These are phyloP conservation scores for Tragopan temminckii DNA, from an alignment of 2,797 vertebrate species.

Conservation along the genomic window DNA sequence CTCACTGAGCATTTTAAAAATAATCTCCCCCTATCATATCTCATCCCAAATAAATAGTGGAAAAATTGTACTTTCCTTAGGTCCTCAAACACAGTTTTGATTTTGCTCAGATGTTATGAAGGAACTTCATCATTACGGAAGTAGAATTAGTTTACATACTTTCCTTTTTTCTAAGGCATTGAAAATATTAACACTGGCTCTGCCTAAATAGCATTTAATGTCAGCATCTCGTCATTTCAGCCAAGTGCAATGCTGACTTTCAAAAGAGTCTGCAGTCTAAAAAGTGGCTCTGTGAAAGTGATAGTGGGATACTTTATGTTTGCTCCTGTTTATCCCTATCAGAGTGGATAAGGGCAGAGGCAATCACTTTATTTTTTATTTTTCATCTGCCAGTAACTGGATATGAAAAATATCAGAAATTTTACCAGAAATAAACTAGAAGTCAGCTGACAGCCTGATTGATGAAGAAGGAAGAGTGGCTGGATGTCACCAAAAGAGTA, in stretches of 20 bases:
- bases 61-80: conserved; percentile 22
- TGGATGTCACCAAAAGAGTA: not conserved
- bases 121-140: conserved; percentile 21
- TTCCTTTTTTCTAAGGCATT: conserved; percentile 16
- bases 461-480: not conserved
- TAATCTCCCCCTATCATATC: not conserved
- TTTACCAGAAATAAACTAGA: not conserved
- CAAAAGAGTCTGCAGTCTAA: not conserved
- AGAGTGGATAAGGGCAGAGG: not conserved
- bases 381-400: not conserved
- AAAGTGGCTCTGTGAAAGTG: not conserved
- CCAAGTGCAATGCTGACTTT: conserved; percentile 19
- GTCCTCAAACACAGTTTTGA: conserved; percentile 32
- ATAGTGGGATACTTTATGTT: not conserved
- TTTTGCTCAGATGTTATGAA: conserved; percentile 49
- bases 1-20: conserved; percentile 41
- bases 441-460: not conserved
- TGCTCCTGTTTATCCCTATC: not conserved
- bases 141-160: conserved; percentile 12
- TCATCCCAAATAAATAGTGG: conserved; percentile 29
- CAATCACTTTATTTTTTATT: not conserved
- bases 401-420: not conserved
- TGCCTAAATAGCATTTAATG: not conserved
- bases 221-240: not conserved
- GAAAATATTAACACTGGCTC: conserved; percentile 56